These are phyloP conservation scores for Malthinus flaveolus DNA, from an alignment of 2,888 invertebrate species.

Conservation along the genomic window DNA sequence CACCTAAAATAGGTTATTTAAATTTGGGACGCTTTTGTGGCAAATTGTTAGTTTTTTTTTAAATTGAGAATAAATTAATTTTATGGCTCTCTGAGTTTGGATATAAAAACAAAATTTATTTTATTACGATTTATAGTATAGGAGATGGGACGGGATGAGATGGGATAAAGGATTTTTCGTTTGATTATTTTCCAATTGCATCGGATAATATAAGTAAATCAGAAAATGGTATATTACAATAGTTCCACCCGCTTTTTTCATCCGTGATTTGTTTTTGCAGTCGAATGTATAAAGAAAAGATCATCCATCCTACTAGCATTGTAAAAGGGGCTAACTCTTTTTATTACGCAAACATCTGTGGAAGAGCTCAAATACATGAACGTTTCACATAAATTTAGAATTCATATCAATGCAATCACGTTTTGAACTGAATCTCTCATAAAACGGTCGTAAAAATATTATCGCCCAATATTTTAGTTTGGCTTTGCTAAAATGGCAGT, in stretches of 20 bases:
- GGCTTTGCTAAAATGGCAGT: slow-evolving; percentile 26
- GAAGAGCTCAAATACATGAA: slow-evolving; percentile 37
- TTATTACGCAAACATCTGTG: slow-evolving; percentile 37
- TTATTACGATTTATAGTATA: no score
- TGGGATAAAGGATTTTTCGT: no score
- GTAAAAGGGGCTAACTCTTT: slow-evolving; percentile 25
- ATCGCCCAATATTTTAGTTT: slow-evolving; percentile 38
- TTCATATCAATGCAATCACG: slow-evolving; percentile 42
- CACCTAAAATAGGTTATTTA: neutral
- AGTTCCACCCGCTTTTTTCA: slow-evolving; percentile 3
- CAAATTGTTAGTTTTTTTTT: neutral
- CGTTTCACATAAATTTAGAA: slow-evolving; percentile 38
- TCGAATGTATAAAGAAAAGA: slow-evolving; percentile 11
- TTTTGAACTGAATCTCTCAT: slow-evolving; percentile 37
- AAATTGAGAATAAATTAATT: no score
- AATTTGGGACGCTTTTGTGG: neutral
- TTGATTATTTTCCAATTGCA: no score
- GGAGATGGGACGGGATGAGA: no score
- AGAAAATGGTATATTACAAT: slow-evolving; percentile 12
- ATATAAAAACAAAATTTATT: no score
- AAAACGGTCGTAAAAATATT: slow-evolving; percentile 42
- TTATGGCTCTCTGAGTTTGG: no score
- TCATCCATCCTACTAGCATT: slow-evolving; percentile 16
- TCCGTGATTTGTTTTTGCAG: slow-evolving; percentile 15
- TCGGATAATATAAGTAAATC: neutral